Conservation (phyloP, 23 tunicate species). For the Styela clava region DNA sequence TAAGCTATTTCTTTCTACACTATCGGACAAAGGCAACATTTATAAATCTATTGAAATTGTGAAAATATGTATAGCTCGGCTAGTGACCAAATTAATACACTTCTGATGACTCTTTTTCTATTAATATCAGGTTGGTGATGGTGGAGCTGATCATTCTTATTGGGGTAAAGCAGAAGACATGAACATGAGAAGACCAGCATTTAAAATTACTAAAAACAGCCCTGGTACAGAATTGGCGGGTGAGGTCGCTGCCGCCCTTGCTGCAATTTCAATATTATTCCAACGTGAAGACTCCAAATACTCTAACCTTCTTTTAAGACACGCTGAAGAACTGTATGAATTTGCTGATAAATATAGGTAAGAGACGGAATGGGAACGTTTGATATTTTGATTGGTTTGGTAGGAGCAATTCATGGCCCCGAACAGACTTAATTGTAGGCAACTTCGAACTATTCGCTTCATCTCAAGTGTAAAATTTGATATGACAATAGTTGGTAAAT, state of each 20-base stretch:
- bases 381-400: too few species aligned
- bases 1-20: too few species aligned
- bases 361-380: neutral
- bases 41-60: too few species aligned
- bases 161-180: constrained; percentile 97
- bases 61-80: too few species aligned
- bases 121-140: constrained; percentile 85
- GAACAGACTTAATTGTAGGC: too few species aligned
- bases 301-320: constrained; percentile 61
- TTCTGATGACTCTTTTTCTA: too few species aligned
- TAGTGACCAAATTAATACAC: too few species aligned
- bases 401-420: too few species aligned
- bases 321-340: constrained; percentile 89
- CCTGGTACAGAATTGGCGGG: constrained; percentile 6
- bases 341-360: constrained; percentile 94
- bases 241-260: neutral
- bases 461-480: too few species aligned
- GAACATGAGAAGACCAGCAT: constrained; percentile 78
- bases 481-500: too few species aligned
- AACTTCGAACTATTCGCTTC: too few species aligned
- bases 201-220: constrained; percentile 42
- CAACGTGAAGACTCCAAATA: constrained; percentile 48
- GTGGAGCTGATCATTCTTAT: constrained; percentile 66
- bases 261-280: constrained; percentile 8
- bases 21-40: too few species aligned